phyloP scores from a whole-genome alignment of 2,113 vertebrate genomes.

The Archilochus colubris region DNA sequence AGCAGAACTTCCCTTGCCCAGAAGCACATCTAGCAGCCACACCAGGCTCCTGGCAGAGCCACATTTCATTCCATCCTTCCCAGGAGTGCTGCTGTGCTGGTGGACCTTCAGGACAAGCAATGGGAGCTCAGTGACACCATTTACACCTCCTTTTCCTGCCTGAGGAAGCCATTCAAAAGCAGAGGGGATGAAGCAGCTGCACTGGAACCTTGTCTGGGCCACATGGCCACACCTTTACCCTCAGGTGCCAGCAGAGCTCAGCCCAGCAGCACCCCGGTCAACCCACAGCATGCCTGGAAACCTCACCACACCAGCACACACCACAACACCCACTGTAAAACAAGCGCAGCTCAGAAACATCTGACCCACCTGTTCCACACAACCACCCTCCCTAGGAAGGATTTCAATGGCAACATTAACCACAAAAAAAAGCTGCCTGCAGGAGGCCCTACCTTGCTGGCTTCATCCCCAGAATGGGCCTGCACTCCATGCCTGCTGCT shows the following conservation, averaged over 20 bases:
- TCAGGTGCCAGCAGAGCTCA: neutral
- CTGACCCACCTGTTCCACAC: accelerated
- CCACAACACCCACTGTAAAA: accelerated
- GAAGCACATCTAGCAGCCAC: neutral
- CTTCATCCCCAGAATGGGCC: accelerated
- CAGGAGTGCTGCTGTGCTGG: accelerated
- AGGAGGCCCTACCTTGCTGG: neutral
- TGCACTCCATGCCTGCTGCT: accelerated
- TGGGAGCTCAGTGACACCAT: accelerated
- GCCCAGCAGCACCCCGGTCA: accelerated
- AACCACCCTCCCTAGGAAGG: neutral
- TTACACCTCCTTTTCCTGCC: neutral
- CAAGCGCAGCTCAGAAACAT: neutral
- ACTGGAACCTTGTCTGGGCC: neutral
- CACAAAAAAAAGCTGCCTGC: neutral
- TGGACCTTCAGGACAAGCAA: neutral
- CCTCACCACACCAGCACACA: accelerated
- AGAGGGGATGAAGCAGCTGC: neutral
- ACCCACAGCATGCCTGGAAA: neutral
- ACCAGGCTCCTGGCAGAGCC: accelerated
- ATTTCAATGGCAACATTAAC: accelerated
- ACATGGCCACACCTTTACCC: neutral
- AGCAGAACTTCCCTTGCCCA: neutral
- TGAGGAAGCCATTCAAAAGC: accelerated
- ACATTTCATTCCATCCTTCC: accelerated